Evolutionary conservation across 2,888 invertebrate genomes (phyloP), one percentile per base, ranked within the genome.

Genomic region (Erebia aethiops): DNA sequence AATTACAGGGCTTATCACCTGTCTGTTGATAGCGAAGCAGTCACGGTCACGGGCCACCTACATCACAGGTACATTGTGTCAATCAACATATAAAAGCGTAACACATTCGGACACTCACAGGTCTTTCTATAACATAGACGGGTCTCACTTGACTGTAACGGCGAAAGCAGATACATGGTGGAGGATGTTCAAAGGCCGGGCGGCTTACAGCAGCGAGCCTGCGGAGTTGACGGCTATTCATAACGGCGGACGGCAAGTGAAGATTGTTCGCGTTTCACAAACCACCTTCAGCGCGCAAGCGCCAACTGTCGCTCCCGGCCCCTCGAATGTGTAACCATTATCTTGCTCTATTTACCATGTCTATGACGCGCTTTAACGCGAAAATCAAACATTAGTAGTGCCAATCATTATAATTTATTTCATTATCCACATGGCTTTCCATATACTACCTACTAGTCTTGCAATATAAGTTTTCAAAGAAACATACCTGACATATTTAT

Each of bases 81-180:
- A 64, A 70, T 61, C 57, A 61, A 66, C 68, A 63, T 56, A 26
- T 54, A 63, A 70, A 69, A 73, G 72, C 69, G 86, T 75, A 89
- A 90, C 77, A 80, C 73, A 79, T 57, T 73, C 71, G 75, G 87
- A 87, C 89, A 92, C 92, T 92, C 87, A 93, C 92, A 79, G 84
- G 82, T 77, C 84, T 82, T 73, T 86, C 83, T 84, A 92, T 91
- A 72, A 90, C 79, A 87, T 92, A 92, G 82, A 88, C 86, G 79
- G 93, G 92, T 82, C 90, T 88, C 83, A 89, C 92, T 91, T 92
- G 93, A 79, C 93, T 92, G 78, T 92, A 93, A 52, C 78, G 82
- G 43, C 90, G 85, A 76, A 77, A 80, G 80, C 87, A 87, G 77
- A 79, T 74, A 78, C 89, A 88, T 71, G 79, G 71, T n/a, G 82